These are phyloP conservation scores for Gymnothorax reevesii DNA, from an alignment of 2,797 vertebrate species.

Conservation along the genomic window DNA sequence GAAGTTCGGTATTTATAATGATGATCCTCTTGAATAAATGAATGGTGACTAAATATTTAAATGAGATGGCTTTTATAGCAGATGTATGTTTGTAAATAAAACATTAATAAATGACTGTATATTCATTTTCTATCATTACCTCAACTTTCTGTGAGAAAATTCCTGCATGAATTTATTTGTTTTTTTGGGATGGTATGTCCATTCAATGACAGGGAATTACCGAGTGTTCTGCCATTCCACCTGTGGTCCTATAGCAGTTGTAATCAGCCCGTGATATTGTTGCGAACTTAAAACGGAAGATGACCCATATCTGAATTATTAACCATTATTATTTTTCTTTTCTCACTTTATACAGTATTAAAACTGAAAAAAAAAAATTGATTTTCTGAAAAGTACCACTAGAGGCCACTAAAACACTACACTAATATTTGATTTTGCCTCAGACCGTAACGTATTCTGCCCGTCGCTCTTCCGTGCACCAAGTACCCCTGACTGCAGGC, in stretches of 20 bases:
- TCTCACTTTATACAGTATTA: not conserved
- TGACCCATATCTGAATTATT: not conserved
- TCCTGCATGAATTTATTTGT: not conserved
- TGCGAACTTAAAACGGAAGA: not conserved
- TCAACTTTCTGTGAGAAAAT: not conserved
- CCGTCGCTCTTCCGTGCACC: not conserved
- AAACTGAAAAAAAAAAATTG: not conserved
- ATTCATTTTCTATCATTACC: conserved; percentile 4
- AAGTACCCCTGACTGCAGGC: no score
- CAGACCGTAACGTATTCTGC: not conserved
- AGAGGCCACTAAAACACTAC: conserved; percentile 21
- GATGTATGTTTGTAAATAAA: conserved; percentile 99
- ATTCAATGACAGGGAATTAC: not conserved
- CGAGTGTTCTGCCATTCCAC: conserved; percentile 8
- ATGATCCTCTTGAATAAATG: conserved; percentile 73
- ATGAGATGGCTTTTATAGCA: conserved; percentile 93
- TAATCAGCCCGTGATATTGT: not conserved
- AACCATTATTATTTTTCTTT: not conserved
- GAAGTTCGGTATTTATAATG: conserved; percentile 81
- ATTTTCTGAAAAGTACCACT: conserved; percentile 1
- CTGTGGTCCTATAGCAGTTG: conserved; percentile 27
- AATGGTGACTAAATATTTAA: conserved; percentile 72
- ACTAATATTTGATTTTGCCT: no score
- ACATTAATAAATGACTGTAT: conserved; percentile 69
- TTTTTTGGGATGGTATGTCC: not conserved